Percentiles rank a stretch among this genome's conserved stretches.
Evolutionary conservation across 1,140 invertebrate genomes (phyloP).

Genomic region (Laupala kohalensis): DNA sequence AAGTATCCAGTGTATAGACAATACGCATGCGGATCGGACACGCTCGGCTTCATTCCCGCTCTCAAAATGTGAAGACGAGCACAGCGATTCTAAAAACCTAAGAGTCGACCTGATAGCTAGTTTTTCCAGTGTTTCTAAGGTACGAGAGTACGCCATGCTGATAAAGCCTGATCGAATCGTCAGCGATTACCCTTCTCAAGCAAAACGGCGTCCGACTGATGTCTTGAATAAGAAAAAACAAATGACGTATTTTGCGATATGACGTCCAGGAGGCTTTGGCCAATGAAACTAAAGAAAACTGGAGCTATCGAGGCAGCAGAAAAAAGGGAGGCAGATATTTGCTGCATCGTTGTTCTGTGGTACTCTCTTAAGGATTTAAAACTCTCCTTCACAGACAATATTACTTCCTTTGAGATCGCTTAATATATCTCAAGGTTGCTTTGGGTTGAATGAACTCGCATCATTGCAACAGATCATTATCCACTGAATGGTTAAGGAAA

Average conservation of each 20-base stretch:
- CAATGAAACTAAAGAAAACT: neutral
- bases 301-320: neutral
- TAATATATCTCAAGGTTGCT: neutral
- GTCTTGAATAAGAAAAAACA: no score
- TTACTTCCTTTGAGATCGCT: no score
- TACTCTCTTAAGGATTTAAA: no score
- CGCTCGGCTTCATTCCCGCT: neutral
- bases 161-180: no score
- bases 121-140: slow-evolving; percentile 10
- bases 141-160: no score
- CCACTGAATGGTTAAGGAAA: neutral
- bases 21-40: neutral
- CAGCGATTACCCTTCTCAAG: no score
- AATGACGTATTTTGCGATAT: no score
- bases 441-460: neutral
- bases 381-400: no score
- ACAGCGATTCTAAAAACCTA: slow-evolving; percentile 4
- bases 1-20: slow-evolving; percentile 7
- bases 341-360: no score
- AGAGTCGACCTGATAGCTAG: slow-evolving; percentile 6
- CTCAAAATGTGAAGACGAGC: neutral
- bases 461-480: neutral
- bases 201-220: no score
- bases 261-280: neutral
- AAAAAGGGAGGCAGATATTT: no score